Base-by-base conservation (phyloP, 2,113 vertebrate genomes). In the Helogale parvula region DNA sequence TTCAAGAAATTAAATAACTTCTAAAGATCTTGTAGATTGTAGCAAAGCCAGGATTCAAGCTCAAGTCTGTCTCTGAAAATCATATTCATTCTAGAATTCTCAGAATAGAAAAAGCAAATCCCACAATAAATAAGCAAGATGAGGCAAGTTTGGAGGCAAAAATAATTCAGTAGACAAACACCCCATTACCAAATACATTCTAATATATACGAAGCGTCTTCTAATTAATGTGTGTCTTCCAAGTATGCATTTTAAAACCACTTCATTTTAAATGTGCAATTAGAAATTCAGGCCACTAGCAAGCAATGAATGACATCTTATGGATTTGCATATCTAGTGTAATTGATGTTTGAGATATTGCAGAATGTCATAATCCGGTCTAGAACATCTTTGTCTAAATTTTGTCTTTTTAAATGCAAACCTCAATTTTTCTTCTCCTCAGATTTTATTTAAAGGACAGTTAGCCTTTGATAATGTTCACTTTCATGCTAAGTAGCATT, bases 61-160 rank as follows among this genome's bases (percentile, higher is more conserved):
- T 85, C 7, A 63, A 68, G 0, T 96, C 65, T 79, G 38, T 68
- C 35, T 96, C 45, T 25, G 57, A 97, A 97, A 80, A 47, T 94
- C 83, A 88, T 76, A 93, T 93, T 95, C 38, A 80, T 90, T 76
- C 31, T 96, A 13, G 71, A 92, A 90, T 35, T 91, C 29, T 57
- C 10, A 90, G 71, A 84, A 31, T 63, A 86, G 60, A 86, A 81
- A 80, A 79, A 85, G 29, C 65, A 95, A 83, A 81, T 72, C n/a
- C 69, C 10, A 77, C 21, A 95, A 66, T 21, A 54, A 80, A 86
- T 68, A 79, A 96, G 90, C 15, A 87, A 90, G 41, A 71, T 41
- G 27, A 77, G 29, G 45, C 23, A 88, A 81, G 16, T 63, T 85
- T 74, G 27, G 31, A 29, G 45, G 17, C 72, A 80, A 94, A 95